These are phyloP conservation scores for Catostylus mosaicus DNA, from an alignment of 30 jellyfish, hydroid and myxozoan genomes.

Conservation along the genomic window DNA sequence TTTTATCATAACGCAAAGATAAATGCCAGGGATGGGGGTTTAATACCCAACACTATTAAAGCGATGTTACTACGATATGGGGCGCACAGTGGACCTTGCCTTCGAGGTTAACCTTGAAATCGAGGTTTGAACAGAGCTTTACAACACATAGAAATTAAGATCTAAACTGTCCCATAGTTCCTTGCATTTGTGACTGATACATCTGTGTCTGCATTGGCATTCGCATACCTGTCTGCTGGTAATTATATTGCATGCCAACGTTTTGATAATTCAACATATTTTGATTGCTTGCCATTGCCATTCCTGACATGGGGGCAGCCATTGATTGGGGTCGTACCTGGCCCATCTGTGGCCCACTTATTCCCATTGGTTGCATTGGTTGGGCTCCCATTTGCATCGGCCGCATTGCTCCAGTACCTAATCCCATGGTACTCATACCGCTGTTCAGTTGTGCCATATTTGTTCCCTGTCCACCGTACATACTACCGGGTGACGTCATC, in stretches of 20 bases:
- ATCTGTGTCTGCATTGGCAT: slow-evolving; percentile 79
- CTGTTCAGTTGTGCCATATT: slow-evolving; percentile 37
- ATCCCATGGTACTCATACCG: slow-evolving; percentile 39
- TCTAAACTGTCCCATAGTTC: slow-evolving; percentile 76
- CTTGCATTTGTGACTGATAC: slow-evolving; percentile 58
- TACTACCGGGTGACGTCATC: not conserved
- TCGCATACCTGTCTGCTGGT: slow-evolving; percentile 76
- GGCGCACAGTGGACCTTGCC: not conserved
- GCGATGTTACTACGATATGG: not conserved
- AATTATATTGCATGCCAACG: slow-evolving; percentile 51
- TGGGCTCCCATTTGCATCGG: slow-evolving; percentile 11
- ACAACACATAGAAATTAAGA: slow-evolving; percentile 29
- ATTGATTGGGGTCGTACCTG: slow-evolving; percentile 3
- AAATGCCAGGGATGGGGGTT: no score
- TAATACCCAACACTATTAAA: no score
- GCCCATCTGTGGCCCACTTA: slow-evolving; percentile 21
- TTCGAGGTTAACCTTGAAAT: not conserved
- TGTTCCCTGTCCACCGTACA: slow-evolving; percentile 9
- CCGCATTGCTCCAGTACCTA: slow-evolving; percentile 44
- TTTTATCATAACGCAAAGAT: no score
- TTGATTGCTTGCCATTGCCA: slow-evolving; percentile 26
- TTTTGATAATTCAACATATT: slow-evolving; percentile 12
- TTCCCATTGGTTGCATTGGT: slow-evolving; percentile 36
- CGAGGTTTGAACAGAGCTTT: not conserved
- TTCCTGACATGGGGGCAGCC: slow-evolving; percentile 4